Evolutionary conservation across 2,797 vertebrate species (phyloP), one percentile per base, ranked within the genome.

Genomic region (Ceyx erithaca): DNA sequence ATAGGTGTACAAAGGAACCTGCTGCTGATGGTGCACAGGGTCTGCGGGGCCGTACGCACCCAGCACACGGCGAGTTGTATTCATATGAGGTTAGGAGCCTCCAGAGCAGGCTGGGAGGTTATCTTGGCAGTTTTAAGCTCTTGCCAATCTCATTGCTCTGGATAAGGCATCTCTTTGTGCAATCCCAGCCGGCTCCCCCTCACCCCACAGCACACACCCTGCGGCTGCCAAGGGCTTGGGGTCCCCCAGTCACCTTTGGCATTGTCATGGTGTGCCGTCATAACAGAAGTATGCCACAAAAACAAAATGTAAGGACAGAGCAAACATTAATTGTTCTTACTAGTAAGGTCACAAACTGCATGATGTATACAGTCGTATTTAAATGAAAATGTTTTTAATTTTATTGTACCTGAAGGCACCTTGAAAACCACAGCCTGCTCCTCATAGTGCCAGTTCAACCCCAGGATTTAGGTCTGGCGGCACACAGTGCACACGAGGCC

Each of bases 1-100:
- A 57, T 4, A 68, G 23, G 40, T 17, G 30, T 28, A 8, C 35
- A 55, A 77, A 48, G 0, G 1, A 85, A 45, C 52, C 30, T 1
- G 1, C 7, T 1, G 2, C 12, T 2, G 11, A 4, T 9, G 30
- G 0, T 14, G 26, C 5, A 6, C 37, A 46, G 62, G 35, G 31
- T 40, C 52, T 0, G 1, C 0, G 0, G 26, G 58, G 46, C 33
- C 0, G 0, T 6, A 25, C 0, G 2, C 81, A 23, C 4, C 2
- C 48, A 12, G 26, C 10, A 69, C 1, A 2, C 59, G 4, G 43
- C 0, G 0, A 75, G 33, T 68, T 80, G 59, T 59, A 55, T 22
- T 57, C 52, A 18, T 6, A 16, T 3, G 22, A n/a, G 45, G 45
- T 22, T 37, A 72, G 49, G 17, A 87, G 54, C 26, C 67, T 76